A percentile compares a stretch with the other conserved stretches of the same genome.
phyloP scores from a whole-genome alignment of 2,113 vertebrate genomes.

The Amazona vittata region DNA sequence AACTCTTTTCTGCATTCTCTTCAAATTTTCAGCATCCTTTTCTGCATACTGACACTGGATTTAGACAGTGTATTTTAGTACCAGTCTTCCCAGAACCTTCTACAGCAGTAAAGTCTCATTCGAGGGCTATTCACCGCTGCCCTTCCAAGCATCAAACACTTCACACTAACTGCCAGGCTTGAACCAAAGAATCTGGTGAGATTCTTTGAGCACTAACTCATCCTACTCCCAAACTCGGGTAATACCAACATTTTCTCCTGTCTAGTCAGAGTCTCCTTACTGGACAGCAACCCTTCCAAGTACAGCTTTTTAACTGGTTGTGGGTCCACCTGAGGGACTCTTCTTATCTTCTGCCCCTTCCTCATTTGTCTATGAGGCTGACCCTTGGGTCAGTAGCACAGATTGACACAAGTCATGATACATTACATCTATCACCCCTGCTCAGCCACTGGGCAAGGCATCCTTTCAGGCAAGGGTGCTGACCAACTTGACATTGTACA shows the following conservation, averaged over 20 bases:
- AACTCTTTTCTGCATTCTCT: background rate
- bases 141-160: background rate
- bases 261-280: background rate
- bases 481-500: accelerated
- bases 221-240: background rate
- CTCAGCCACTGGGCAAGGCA: background rate
- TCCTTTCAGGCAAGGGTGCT: background rate
- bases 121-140: background rate
- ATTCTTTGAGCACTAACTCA: background rate
- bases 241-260: background rate
- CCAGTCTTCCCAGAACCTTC: background rate
- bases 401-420: background rate
- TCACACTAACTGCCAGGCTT: background rate
- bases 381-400: background rate
- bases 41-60: background rate
- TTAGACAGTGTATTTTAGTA: background rate
- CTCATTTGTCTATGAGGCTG: background rate
- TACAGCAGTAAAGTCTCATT: background rate
- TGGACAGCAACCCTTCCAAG: background rate
- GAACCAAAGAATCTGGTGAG: background rate
- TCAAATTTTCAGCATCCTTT: constrained; percentile 11
- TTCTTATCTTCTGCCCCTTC: background rate
- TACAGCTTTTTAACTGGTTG: background rate
- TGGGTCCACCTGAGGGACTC: background rate
- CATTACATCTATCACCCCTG: accelerated